Conservation (phyloP, 2,888 invertebrate genomes). For the Dryadula phaetusa region DNA sequence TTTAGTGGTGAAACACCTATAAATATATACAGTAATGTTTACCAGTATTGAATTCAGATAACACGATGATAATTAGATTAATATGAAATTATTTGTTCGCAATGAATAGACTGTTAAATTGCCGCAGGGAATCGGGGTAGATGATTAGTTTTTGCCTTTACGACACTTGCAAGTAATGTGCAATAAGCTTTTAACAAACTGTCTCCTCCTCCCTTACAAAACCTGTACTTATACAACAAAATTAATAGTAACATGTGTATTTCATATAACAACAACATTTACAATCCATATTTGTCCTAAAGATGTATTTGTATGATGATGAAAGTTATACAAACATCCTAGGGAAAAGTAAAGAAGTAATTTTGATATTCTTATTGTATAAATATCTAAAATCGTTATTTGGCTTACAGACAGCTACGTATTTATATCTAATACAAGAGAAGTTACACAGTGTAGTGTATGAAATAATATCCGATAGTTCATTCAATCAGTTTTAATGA, state of each 20-base stretch:
- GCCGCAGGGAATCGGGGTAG: constrained; percentile 45
- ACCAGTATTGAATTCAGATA: neutral
- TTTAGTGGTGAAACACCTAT: too few relatives aligned
- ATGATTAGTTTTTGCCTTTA: constrained; percentile 59
- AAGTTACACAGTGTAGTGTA: neutral
- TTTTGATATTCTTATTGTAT: too few relatives aligned
- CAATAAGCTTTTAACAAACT: constrained; percentile 26
- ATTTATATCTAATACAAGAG: neutral
- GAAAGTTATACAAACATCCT: neutral
- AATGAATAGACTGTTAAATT: constrained; percentile 2
- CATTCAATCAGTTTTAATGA: constrained; percentile 11
- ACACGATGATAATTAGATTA: neutral
- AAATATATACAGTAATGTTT: too few relatives aligned
- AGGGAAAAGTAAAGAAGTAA: neutral
- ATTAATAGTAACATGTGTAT: constrained; percentile 10
- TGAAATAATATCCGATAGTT: neutral
- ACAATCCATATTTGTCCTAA: neutral
- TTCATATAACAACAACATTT: neutral
- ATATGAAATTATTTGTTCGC: neutral
- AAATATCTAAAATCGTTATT: neutral
- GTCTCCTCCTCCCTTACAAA: constrained; percentile 16
- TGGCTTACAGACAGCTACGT: too few relatives aligned
- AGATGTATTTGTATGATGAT: too few relatives aligned
- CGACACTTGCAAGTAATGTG: constrained; percentile 55
- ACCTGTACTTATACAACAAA: constrained; percentile 6